A percentile compares a stretch with the other conserved stretches of the same genome.
Evolutionary conservation across 2,797 vertebrate species (phyloP).

Genomic region (Psittacula derbiana): DNA sequence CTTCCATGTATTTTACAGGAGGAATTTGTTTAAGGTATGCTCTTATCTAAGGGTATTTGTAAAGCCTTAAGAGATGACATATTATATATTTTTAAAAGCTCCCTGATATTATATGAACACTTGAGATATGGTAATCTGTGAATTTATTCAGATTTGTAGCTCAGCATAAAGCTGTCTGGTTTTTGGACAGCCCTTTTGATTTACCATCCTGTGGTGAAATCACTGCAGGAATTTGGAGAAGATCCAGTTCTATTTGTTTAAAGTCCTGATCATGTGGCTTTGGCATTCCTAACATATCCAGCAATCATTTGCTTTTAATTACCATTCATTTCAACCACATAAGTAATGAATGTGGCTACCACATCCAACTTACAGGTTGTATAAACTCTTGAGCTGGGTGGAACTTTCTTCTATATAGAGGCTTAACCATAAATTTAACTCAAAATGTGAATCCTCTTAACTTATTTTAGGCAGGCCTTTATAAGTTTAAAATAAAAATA

Average conservation of each 20-base stretch:
- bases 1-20: neutral
- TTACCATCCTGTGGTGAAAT: slow-evolving; percentile 63
- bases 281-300: slow-evolving; percentile 57
- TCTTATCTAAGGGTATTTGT: slow-evolving; percentile 17
- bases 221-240: slow-evolving; percentile 60
- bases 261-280: slow-evolving; percentile 60
- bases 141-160: slow-evolving; percentile 41
- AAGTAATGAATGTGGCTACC: slow-evolving; percentile 46
- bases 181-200: slow-evolving; percentile 65
- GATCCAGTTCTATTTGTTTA: slow-evolving; percentile 68
- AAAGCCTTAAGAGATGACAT: slow-evolving; percentile 25
- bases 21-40: slow-evolving; percentile 38
- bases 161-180: slow-evolving; percentile 44
- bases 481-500: slow-evolving; percentile 55
- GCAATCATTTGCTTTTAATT: slow-evolving; percentile 74
- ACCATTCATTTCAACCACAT: slow-evolving; percentile 55
- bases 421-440: slow-evolving; percentile 25
- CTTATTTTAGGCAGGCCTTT: slow-evolving; percentile 62
- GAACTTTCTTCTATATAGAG: slow-evolving; percentile 29
- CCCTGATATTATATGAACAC: neutral
- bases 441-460: slow-evolving; percentile 50
- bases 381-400: slow-evolving; percentile 36
- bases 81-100: slow-evolving; percentile 29
- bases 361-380: slow-evolving; percentile 10
- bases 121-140: neutral